A percentile compares a stretch with the other conserved stretches of the same genome.
These are phyloP conservation scores for Coregonus ussuriensis DNA, from an alignment of 2,797 vertebrate species.

Conservation along the genomic window DNA sequence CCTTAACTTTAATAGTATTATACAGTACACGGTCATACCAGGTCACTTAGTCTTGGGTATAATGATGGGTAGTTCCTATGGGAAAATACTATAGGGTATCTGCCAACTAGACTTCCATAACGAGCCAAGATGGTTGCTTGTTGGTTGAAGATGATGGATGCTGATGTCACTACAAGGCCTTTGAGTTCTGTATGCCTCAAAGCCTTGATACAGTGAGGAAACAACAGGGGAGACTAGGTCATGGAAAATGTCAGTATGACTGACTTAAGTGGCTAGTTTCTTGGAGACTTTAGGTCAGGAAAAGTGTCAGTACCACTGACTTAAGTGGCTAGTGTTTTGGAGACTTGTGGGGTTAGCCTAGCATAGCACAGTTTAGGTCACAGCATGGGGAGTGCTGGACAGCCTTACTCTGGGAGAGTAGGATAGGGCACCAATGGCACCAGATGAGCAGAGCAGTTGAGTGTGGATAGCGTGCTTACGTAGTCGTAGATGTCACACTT, in stretches of 20 bases:
- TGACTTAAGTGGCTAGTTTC: too few species aligned
- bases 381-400: not conserved
- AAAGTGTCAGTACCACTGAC: too few species aligned
- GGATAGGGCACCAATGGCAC: not conserved
- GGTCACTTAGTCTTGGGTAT: not conserved
- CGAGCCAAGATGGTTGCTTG: not conserved
- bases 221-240: not conserved
- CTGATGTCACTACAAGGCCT: not conserved
- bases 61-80: not conserved
- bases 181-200: not conserved
- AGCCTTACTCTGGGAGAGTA: not conserved
- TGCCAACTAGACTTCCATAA: not conserved
- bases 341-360: not conserved
- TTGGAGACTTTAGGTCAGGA: too few species aligned
- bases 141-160: not conserved
- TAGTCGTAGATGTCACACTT: too few species aligned
- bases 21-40: not conserved
- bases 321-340: not conserved
- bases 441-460: not conserved
- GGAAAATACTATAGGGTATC: not conserved
- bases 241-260: too few species aligned
- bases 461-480: not conserved
- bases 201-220: not conserved
- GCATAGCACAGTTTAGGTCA: not conserved
- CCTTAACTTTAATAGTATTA: not conserved